Evolutionary conservation across 2,888 invertebrate species (phyloP), one percentile per base, ranked within the genome.

Genomic region (Pandemis corylana): DNA sequence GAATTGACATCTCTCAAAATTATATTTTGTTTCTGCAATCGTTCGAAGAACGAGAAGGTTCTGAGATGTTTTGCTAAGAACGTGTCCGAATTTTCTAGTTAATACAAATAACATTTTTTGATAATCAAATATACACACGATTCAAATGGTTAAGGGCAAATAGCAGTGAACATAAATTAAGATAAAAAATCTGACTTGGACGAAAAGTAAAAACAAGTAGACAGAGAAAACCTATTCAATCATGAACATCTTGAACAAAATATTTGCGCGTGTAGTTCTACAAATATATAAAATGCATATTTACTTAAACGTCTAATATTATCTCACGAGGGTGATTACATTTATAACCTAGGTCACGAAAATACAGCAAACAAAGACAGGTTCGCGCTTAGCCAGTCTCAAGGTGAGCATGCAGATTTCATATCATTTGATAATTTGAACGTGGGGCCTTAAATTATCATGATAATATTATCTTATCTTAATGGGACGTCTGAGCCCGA

Each of bases 401-500:
- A 74, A 74, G 69, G 74, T 70, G 63, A 67, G 41, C 46, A 51
- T 67, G 67, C 59, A 66, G 61, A 61, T 70, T 61, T 49, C 51
- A 66, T 69, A 65, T 69, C 66, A 36, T 13, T 53, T 51, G 65
- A 70, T 70, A 59, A 61, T 9, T 61, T 41, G 66, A 66, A 74
- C 74, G 61, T 66, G 65, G 42, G 64, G 69, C 53, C 44, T 56
- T 28, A 53, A 4, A 53, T 15, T 56, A 66, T 74, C 36, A 51
- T 70, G 13, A 70, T 74, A 69, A 70, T 56, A 61, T 70, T 49
- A 53, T 28, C 20, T 28, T 61, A 70, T 69, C 69, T 73, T 73
- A 59, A 64, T 49, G 15, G 44, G 59, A 69, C 69, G 59, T 53
- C 63, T 72, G 61, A 53, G 62, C n/a, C n/a, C 41, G 62, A 62